Base-by-base conservation (phyloP, 2,113 vertebrate genomes). In the Cyanoderma ruficeps region DNA sequence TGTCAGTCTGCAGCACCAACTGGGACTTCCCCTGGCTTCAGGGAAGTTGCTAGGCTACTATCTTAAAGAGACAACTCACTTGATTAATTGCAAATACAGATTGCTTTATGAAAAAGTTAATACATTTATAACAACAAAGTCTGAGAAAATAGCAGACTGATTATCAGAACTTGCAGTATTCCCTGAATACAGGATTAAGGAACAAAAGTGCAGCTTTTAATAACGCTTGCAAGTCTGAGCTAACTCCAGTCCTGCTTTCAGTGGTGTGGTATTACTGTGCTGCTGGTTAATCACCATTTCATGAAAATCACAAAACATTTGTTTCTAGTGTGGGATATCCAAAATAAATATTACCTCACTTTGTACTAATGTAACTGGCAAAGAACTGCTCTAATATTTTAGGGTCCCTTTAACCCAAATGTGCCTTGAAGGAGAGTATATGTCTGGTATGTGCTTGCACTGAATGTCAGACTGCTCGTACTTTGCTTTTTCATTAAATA, bases 41-140 rank as follows among this genome's bases (percentile, higher is more conserved):
- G 74, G 35, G 77, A 97, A 97, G 97, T 98, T 98, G 97, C 97
- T 98, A 98, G 96, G 97, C 90, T 97, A 97, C 97, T 97, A 97
- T 97, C 97, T 95, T 97, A 97, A 97, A 97, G 90, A 97, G 94
- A 97, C 93, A 98, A 97, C 83, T 97, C 79, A 91, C 96, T 98
- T 97, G 97, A 97, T 97, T 98, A 98, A 97, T 96, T 98, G 96
- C 96, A 98, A 97, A 97, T 95, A 94, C 89, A 96, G 96, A 97
- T 76, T 89, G 56, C 85, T 97, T 91, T 87, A 96, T 90, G 92
- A 90, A 96, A 94, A 97, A 96, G 61, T 97, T 96, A 94, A 97
- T 97, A 89, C 89, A 97, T 97, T 97, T 97, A 90, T 96, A 97
- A 96, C 90, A 95, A 91, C 93, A 93, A 95, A 97, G 96, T 82